A percentile compares a stretch with the other conserved stretches of the same genome.
These are phyloP conservation scores for Buceros bicornis DNA, from an alignment of 2,797 vertebrate genomes.

Conservation along the genomic window DNA sequence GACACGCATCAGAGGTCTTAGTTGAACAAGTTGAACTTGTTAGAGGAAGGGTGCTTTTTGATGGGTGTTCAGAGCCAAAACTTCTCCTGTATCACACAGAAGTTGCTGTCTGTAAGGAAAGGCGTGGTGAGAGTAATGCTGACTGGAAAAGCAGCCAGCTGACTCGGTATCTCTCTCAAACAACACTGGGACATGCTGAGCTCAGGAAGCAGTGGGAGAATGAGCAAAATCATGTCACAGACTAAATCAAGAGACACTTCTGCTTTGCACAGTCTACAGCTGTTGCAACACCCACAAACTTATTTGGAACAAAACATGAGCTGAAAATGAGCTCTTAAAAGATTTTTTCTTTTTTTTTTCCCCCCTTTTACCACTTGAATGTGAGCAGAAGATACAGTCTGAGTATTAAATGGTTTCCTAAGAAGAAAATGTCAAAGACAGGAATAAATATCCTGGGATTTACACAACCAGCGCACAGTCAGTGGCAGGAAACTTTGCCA, in stretches of 20 bases:
- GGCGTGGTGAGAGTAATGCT: background rate
- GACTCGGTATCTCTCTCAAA: background rate
- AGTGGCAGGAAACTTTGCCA: background rate
- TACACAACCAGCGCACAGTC: background rate
- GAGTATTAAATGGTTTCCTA: background rate
- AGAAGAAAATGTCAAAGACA: background rate
- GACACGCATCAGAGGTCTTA: background rate
- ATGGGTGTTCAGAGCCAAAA: background rate
- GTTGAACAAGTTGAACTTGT: background rate
- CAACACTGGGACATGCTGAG: conserved; percentile 19
- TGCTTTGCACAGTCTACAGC: background rate
- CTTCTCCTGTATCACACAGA: background rate
- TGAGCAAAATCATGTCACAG: background rate
- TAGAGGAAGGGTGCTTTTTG: background rate
- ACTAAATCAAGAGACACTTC: background rate
- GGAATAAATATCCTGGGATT: background rate
- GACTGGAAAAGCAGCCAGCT: conserved; percentile 25
- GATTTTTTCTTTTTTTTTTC: too few relatives aligned
- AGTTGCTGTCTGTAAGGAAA: conserved; percentile 19
- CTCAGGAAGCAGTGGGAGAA: conserved; percentile 10
- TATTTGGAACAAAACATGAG: background rate
- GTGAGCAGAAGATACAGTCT: background rate
- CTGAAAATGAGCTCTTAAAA: background rate
- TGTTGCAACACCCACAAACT: background rate
- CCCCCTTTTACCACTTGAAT: background rate